Evolutionary conservation across 2,797 vertebrate genomes (phyloP), one percentile per base, ranked within the genome.

Genomic region (Champsocephalus gunnari): DNA sequence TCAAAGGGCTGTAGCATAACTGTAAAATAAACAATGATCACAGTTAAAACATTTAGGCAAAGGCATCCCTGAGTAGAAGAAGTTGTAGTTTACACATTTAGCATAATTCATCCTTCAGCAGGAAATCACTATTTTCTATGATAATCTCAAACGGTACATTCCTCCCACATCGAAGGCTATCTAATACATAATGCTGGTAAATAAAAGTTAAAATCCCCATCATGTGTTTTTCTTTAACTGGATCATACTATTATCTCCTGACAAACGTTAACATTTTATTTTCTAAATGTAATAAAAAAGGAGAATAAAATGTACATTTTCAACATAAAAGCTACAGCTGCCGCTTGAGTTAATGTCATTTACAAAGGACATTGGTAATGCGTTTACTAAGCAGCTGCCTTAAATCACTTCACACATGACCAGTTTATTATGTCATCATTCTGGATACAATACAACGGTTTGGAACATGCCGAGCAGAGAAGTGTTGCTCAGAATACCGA

Each of bases 1-100:
- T 99, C 98, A 82, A 99, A 99, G 58, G 98, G 98, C 83, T 99
- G 98, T 63, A 99, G 92, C 98, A 99, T 99, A 87, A 99, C 98
- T 99, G 94, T 78, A 80, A 73, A 83, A 12, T 83, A 74, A 71
- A 24, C 7, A 9, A 72, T 3, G n/a, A 66, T 66, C 2, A 49
- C 38, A 2, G 41, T 72, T 67, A 48, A 55, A 73, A 65, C 19
- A 13, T 50, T 53, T 17, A 12, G 63, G 41, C 2, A 24, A 17
- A 49, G 6, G 32, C 12, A 54, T 49, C 8, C 12, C n/a, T 34
- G 5, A 9, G 64, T 10, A 71, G 53, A 21, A 63, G 66, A 24
- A 11, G 4, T 0, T 5, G 5, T 1, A 10, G 6, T 1, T 3
- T 11, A 12, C 55, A 60, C 17, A 67, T 43, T 43, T 19, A 38